Base-by-base conservation (phyloP, 2,113 vertebrate species). In the Chlorocebus sabaeus region DNA sequence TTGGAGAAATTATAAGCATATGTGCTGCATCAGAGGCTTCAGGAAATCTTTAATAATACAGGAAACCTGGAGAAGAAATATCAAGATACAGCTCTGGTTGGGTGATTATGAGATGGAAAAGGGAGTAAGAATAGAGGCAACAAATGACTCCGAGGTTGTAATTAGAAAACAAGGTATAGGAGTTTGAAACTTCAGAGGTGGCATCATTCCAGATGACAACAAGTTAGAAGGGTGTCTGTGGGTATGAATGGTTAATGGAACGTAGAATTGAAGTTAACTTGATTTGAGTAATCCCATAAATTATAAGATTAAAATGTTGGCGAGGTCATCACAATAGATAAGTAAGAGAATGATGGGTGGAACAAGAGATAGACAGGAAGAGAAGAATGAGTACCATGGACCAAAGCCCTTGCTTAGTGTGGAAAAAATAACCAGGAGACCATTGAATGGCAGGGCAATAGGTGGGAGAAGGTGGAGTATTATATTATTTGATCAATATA, bases 251-350 rank as follows among this genome's bases (percentile, higher is more conserved):
- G 89, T 81, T 97, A 97, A 96, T 96, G 80, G 72, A 64, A 94
- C 20, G 0, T 94, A 81, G 96, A 97, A 97, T 73, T 93, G 70
- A 96, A 97, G 93, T 94, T 98, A 97, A 95, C 90, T 67, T 81
- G 72, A 93, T 95, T 93, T 96, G 64, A 84, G 59, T 85, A 92
- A 96, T 79, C 92, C 95, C 78, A 85, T 90, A 90, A 92, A 97
- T 79, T 95, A 84, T 50, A 90, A 95, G 80, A 97, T 96, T 92
- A 93, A 97, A 97, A 61, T 90, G 64, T 88, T 93, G 91, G 43
- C 1, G 27, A 90, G 40, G 81, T 90, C 89, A 94, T 95, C 64
- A 80, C 61, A 43, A 48, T 93, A 92, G 83, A 79, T 85, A 95
- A 81, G 48, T 97, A 82, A 84, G 40, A 89, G 68, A 83, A 64